phyloP scores from a whole-genome alignment of 2,888 invertebrate genomes.

The Apeira syringaria region DNA sequence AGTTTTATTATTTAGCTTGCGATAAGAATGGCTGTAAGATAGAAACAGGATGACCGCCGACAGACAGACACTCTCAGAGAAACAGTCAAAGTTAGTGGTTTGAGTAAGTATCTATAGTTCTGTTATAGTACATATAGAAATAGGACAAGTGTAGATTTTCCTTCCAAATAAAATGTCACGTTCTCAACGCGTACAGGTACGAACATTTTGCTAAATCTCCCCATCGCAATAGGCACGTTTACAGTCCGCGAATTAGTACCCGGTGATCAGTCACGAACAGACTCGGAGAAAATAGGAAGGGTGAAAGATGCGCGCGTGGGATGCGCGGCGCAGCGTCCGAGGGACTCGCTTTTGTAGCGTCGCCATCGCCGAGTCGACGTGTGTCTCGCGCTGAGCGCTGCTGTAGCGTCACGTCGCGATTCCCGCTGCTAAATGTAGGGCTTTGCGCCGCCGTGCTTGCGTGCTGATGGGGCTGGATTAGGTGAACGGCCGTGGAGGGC shows the following conservation, averaged over 20 bases:
- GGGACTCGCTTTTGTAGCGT: constrained; percentile 62
- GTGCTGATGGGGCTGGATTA: constrained; percentile 65
- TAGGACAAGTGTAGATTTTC: too few species aligned
- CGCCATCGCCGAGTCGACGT: constrained; percentile 65
- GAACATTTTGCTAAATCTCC: too few species aligned
- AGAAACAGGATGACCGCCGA: too few species aligned
- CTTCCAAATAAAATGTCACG: too few species aligned
- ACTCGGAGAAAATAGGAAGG: constrained; percentile 46
- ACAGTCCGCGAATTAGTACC: constrained; percentile 4
- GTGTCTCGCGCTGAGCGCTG: constrained; percentile 44
- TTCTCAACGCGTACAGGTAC: too few species aligned
- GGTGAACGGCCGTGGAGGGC: constrained; percentile 81
- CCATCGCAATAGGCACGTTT: too few species aligned
- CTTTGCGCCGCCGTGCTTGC: constrained; percentile 55
- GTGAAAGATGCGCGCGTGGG: constrained; percentile 71
- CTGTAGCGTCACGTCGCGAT: constrained; percentile 49
- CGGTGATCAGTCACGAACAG: constrained; percentile 14
- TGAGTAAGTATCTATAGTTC: too few species aligned
- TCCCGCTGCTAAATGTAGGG: constrained; percentile 46
- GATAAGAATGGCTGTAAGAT: too few species aligned
- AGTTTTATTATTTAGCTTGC: too few species aligned
- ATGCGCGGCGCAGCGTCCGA: constrained; percentile 80
- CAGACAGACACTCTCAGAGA: too few species aligned
- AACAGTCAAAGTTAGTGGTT: too few species aligned
- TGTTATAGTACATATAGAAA: too few species aligned